Base-by-base conservation (phyloP, 2,888 invertebrate species). In the Dione vanillae region DNA sequence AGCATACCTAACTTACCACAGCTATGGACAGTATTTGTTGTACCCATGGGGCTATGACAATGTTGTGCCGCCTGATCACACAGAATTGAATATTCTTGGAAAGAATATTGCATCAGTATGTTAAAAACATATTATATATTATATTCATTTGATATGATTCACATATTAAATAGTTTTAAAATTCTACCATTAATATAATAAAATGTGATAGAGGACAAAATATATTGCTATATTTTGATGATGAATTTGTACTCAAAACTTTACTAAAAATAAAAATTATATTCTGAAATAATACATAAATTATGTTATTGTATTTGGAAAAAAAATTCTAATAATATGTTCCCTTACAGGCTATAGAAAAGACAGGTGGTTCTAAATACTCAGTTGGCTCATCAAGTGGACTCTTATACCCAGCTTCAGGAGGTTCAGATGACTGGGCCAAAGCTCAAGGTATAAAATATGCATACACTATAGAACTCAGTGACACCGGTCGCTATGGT, bases 361-460 rank as follows among this genome's bases (percentile, higher is more conserved):
- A 87, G 61, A 88, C 92, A 0, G 94, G 95, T 27, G 96, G 96
- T 40, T 93, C 94, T 2, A 84, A 90, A 62, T 97, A 97, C 82
- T 95, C 94, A 41, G 96, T 97, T 0, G 97, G 97, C 12, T 95
- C 96, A 62, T 96, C 97, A 20, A 97, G 96, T 58, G 95, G 94
- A n/a, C 95, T 96, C 0, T 90, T 97, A 1, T 97, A 97, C 84
- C 96, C 97, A 0, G 97, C 97, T 2, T 91, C 96, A 41, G 97
- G 97, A 1, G 97, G 97, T 14, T 96, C 97, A 0, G 97, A 97
- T 80, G 98, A 98, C 86, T 98, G 98, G 97, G 98, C 98, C 9
- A 98, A 98, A 87, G 97, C 97, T 0, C 92, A 94, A 51, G 95
- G 96, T 10, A 96, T 98, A 75, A 98, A 97, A 84, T 98, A 98